Evolutionary conservation across 1,140 invertebrate species (phyloP).

Genomic region (Drosophila sp.): DNA sequence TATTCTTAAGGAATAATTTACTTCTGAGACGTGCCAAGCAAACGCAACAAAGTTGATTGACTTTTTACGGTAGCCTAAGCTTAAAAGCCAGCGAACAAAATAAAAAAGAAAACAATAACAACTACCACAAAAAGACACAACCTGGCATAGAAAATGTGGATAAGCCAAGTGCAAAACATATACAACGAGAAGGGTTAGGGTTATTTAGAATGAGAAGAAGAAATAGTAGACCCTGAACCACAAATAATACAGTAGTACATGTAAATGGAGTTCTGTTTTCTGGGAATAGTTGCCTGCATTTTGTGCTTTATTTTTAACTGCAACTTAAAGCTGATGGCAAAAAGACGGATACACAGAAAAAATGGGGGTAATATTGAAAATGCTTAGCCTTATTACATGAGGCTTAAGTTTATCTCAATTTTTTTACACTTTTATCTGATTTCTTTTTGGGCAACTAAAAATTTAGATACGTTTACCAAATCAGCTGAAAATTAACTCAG

Average conservation of each 20-base stretch:
- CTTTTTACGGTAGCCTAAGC: slow-evolving; percentile 34
- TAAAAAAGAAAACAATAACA: slow-evolving; percentile 1
- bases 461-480: no score
- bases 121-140: slow-evolving; percentile 1
- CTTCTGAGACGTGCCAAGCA: slow-evolving; percentile 32
- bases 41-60: slow-evolving; percentile 48
- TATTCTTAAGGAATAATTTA: slow-evolving; percentile 21
- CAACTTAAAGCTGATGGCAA: slow-evolving; percentile 7
- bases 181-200: no score
- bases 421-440: no score
- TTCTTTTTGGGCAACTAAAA: no score
- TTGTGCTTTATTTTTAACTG: slow-evolving; percentile 6
- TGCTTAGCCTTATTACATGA: no score
- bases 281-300: slow-evolving; percentile 10
- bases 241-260: slow-evolving; percentile 9
- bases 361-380: neutral
- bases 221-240: slow-evolving; percentile 14
- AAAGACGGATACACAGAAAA: slow-evolving; percentile 8
- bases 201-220: neutral
- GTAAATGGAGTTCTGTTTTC: slow-evolving; percentile 18
- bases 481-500: no score
- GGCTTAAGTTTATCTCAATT: no score
- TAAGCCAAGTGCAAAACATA: slow-evolving; percentile 20
- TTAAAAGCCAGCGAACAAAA: slow-evolving; percentile 14
- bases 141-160: slow-evolving; percentile 31